Evolutionary conservation across 2,888 invertebrate genomes (phyloP).

Genomic region (Dinocampus coccinellae): DNA sequence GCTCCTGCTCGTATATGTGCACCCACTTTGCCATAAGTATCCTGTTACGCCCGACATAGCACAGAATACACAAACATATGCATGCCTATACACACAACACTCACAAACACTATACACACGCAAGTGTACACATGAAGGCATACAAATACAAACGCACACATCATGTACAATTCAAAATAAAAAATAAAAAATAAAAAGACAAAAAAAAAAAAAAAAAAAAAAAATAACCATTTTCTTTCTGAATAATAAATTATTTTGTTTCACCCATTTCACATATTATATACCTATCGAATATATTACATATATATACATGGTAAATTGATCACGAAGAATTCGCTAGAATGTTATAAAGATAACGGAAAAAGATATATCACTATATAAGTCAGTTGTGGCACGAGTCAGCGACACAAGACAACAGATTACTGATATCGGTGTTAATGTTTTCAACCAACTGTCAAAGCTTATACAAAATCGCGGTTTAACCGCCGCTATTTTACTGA

Average conservation of each 20-base stretch:
- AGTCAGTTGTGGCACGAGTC: conserved; percentile 13
- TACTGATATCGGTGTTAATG: conserved; percentile 24
- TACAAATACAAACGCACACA: too few species aligned
- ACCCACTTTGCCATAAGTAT: conserved; percentile 54
- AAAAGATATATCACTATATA: conserved; percentile 5
- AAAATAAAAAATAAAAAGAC: too few species aligned
- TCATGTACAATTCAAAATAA: not conserved
- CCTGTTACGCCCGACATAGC: conserved; percentile 54
- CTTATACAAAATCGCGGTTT: conserved; percentile 4
- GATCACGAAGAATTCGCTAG: conserved; percentile 3
- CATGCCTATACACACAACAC: conserved; percentile 39
- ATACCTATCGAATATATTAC: not conserved
- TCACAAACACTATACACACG: not conserved
- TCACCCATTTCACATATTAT: not conserved
- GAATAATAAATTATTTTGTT: conserved; percentile 9
- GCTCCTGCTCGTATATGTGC: conserved; percentile 50
- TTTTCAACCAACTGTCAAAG: conserved; percentile 14
- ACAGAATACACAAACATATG: conserved; percentile 33
- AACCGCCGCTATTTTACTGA: conserved; percentile 5
- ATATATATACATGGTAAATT: not conserved
- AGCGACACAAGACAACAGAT: conserved; percentile 22
- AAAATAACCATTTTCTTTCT: conserved; percentile 1
- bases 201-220: too few species aligned
- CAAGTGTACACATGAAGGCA: not conserved
- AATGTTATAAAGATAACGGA: conserved; percentile 7